phyloP scores from a whole-genome alignment of 2,888 invertebrate genomes.

The Drosophila birchii region DNA sequence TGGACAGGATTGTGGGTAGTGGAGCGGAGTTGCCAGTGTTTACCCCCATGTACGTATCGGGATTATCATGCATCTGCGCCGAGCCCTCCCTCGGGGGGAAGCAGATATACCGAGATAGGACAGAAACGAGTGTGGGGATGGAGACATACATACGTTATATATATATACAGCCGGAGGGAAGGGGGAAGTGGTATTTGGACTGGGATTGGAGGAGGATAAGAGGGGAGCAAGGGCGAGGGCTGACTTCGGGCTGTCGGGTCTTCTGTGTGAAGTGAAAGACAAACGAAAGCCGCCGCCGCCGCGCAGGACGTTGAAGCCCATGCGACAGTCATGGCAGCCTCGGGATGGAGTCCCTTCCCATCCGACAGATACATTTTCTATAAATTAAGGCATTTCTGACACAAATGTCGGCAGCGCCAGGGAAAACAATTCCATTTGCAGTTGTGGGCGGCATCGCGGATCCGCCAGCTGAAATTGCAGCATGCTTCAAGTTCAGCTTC shows the following conservation, averaged over 20 bases:
- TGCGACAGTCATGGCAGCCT: constrained; percentile 46
- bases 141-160: too few species aligned
- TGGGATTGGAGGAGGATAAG: background rate
- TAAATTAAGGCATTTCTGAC: constrained; percentile 67
- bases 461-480: constrained; percentile 47
- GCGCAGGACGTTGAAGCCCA: constrained; percentile 43
- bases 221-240: constrained; percentile 1
- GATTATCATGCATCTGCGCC: constrained; percentile 56
- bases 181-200: background rate
- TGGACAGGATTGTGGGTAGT: constrained; percentile 54
- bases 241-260: constrained; percentile 38
- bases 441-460: constrained; percentile 40
- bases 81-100: constrained; percentile 28
- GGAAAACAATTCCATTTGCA: constrained; percentile 73
- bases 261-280: constrained; percentile 53
- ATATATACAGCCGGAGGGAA: too few species aligned
- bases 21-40: constrained; percentile 9
- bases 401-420: constrained; percentile 48
- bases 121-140: background rate
- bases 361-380: constrained; percentile 68
- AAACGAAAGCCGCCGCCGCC: constrained; percentile 49
- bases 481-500: constrained; percentile 38
- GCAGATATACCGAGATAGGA: constrained; percentile 33
- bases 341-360: constrained; percentile 28
- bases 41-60: constrained; percentile 34